Base-by-base conservation (phyloP, 2,888 invertebrate species). In the Lucinisca nassula region DNA sequence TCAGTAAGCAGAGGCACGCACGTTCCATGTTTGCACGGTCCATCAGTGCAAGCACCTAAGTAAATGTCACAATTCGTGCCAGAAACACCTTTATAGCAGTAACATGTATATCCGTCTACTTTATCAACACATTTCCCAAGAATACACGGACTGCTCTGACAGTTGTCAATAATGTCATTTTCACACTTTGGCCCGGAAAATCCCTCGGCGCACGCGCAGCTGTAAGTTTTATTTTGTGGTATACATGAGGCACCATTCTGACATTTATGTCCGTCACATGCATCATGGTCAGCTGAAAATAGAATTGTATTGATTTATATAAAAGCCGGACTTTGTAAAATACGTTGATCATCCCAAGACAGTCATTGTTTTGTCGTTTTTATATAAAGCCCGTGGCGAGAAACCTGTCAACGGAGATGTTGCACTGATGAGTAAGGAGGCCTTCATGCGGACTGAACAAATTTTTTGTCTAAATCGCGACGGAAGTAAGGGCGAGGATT, bases 1-100 rank as follows among this genome's bases (percentile, higher is more conserved):
- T 82, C 84, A 24, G 73, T 32, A 37, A 49, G 21, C 10, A 55
- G 14, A 3, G 82, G 82, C 21, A 30, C 24, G 37, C 85, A 88
- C 0, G 58, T 85, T 27, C 88, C 84, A 32, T 88, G 67, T 37
- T 30, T 58, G 51, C 88, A 88, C 10, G 88, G 88, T 27, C 35
- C 24, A n/a, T 27, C 70, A 24, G 49, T 45, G 49, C 88, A 88
- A 10, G 70, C 82, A 30, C 87, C 84, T 12, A 82, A n/a, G 40
- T 55, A 87, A 17, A 21, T 30, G 30, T 84, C 84, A 76, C 87
- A 87, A 6, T 58, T 67, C n/a, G 30, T 67, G 2, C 87, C 87
- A 1, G 45, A 61, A 3, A 72, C 81, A 27, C 79, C 80, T 14
- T 10, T 21, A 30, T 58, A 75, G 45, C 88, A 88, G 14, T 58